These are phyloP conservation scores for Cephus cinctus DNA, from an alignment of 1,140 invertebrate species.

Conservation along the genomic window DNA sequence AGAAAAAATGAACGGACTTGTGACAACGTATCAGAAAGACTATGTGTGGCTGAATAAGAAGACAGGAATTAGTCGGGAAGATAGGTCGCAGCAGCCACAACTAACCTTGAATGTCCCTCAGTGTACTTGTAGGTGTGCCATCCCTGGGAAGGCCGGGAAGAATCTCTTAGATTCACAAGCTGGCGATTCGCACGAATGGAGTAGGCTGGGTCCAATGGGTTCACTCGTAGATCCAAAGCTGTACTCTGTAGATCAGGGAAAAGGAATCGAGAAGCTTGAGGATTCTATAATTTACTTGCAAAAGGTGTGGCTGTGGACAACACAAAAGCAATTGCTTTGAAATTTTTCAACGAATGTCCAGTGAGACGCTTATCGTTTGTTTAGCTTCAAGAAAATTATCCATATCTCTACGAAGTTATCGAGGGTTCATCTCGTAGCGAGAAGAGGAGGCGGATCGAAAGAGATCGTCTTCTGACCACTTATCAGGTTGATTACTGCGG, in stretches of 20 bases:
- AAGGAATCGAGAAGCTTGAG: constrained; percentile 51
- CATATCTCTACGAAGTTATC: constrained; percentile 60
- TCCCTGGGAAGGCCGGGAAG: constrained; percentile 40
- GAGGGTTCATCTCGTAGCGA: constrained; percentile 57
- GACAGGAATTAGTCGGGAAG: too few species aligned
- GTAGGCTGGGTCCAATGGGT: constrained; percentile 53
- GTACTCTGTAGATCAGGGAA: constrained; percentile 57
- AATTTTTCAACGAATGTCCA: not conserved
- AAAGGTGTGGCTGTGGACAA: constrained; percentile 45
- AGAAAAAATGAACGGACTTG: too few species aligned
- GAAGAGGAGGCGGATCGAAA: constrained; percentile 56
- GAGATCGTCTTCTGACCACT: constrained; percentile 59
- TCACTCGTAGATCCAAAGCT: constrained; percentile 60
- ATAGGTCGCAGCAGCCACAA: too few species aligned
- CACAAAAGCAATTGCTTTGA: not conserved
- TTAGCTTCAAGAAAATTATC: constrained; percentile 60
- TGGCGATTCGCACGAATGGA: constrained; percentile 47
- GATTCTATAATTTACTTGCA: constrained; percentile 59
- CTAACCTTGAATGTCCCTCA: too few species aligned
- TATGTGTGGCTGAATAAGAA: too few species aligned
- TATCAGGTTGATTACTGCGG: constrained; percentile 62
- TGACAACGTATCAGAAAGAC: too few species aligned
- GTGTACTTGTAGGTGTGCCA: constrained; percentile 36
- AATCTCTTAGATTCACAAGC: constrained; percentile 1
- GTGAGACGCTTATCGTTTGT: constrained; percentile 14